Evolutionary conservation across 2,888 invertebrate species (phyloP).

Genomic region (Polyommatus icarus): DNA sequence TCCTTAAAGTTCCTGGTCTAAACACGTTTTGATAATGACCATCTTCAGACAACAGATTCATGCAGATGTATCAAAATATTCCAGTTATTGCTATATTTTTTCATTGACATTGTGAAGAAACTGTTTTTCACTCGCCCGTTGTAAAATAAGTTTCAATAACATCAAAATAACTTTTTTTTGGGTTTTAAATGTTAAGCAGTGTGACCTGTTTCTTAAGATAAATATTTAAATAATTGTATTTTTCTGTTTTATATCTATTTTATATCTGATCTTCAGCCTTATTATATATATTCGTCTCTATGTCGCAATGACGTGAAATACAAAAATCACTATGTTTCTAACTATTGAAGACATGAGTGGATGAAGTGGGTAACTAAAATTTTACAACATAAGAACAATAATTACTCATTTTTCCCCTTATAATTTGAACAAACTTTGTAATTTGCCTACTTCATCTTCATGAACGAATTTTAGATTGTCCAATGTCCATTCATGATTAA

Average conservation of each 20-base stretch:
- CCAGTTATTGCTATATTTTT: background rate
- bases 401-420: no score
- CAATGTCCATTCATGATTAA: no score
- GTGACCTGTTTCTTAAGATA: background rate
- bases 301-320: no score
- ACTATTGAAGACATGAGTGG: no score
- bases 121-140: background rate
- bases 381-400: no score
- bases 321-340: no score
- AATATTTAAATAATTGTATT: background rate
- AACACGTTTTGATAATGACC: conserved; percentile 19
- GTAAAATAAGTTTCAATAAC: background rate
- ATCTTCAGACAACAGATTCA: background rate
- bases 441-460: no score
- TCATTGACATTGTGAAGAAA: background rate
- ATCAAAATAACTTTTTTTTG: background rate
- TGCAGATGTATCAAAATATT: conserved; percentile 3
- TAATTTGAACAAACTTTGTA: no score
- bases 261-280: background rate
- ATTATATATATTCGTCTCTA: background rate
- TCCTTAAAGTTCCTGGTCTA: conserved; percentile 12
- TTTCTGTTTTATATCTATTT: background rate
- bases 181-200: background rate
- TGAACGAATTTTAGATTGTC: no score
- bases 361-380: no score